A percentile compares a stretch with the other conserved stretches of the same genome.
Conservation (phyloP, 92 coral and sea anemone species). For the Paragorgia papillata region DNA sequence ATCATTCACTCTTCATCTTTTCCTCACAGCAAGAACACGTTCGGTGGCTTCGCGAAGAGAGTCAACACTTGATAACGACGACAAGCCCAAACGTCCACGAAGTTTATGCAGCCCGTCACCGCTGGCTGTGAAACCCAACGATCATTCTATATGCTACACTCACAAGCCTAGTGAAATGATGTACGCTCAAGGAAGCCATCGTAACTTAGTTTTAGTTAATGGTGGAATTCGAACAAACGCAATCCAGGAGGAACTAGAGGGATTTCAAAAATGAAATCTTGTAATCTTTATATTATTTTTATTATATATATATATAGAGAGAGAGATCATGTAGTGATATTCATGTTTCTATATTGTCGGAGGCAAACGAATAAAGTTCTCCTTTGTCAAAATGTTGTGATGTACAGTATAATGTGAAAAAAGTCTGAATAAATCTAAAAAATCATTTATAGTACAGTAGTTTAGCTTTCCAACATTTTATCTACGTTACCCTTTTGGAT, state of each 20-base stretch:
- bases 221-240: conserved; percentile 72
- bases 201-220: conserved; percentile 68
- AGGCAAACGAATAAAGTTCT: too few relatives aligned
- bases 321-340: too few relatives aligned
- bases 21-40: conserved; percentile 4
- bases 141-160: not conserved
- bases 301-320: too few relatives aligned
- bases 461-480: too few relatives aligned
- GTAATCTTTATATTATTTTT: too few relatives aligned
- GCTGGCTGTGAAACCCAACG: not conserved
- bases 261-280: not conserved
- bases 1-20: too few relatives aligned
- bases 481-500: too few relatives aligned
- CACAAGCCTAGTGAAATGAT: not conserved
- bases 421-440: too few relatives aligned
- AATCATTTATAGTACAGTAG: too few relatives aligned
- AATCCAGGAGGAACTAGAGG: conserved; percentile 62
- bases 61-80: not conserved
- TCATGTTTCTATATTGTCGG: too few relatives aligned
- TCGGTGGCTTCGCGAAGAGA: not conserved
- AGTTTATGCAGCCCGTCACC: not conserved
- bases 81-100: not conserved
- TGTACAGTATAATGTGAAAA: too few relatives aligned
- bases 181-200: conserved; percentile 74
- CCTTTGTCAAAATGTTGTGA: too few relatives aligned